These are phyloP conservation scores for Streblospio benedicti DNA, from an alignment of 1,140 invertebrate genomes.

Conservation along the genomic window DNA sequence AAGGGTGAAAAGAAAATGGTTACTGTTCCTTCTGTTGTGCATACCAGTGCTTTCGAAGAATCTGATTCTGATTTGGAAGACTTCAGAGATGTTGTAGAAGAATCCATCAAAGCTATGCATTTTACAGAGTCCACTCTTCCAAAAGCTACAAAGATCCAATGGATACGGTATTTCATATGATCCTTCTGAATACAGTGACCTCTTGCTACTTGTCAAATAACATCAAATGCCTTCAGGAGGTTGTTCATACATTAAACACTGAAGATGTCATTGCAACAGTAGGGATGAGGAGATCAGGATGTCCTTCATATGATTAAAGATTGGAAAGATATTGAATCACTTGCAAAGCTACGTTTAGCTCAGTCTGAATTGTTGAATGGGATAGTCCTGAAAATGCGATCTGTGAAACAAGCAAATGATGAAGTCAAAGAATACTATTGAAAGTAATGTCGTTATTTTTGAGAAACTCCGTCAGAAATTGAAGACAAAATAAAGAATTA, in stretches of 20 bases:
- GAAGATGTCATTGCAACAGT: too few relatives aligned
- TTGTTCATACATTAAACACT: constrained; percentile 47
- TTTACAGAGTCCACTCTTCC: constrained; percentile 53
- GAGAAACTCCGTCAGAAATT: too few relatives aligned
- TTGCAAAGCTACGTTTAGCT: too few relatives aligned
- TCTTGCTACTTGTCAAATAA: constrained; percentile 64
- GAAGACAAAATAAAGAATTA: too few relatives aligned
- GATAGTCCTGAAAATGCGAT: too few relatives aligned
- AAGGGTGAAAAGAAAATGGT: background rate
- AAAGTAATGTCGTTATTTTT: too few relatives aligned
- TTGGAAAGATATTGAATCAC: too few relatives aligned
- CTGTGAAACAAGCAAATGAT: too few relatives aligned
- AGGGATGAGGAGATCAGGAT: constrained; percentile 39
- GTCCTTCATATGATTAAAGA: constrained; percentile 42
- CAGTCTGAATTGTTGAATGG: too few relatives aligned
- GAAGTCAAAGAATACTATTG: too few relatives aligned
- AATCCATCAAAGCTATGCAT: constrained; percentile 52
- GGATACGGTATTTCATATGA: constrained; percentile 45
- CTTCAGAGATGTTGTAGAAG: constrained; percentile 52
- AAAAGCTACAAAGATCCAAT: constrained; percentile 41
- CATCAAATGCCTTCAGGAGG: constrained; percentile 57
- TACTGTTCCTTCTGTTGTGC: background rate
- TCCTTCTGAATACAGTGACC: constrained; percentile 58
- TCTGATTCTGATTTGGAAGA: constrained; percentile 61
- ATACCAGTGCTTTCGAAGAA: constrained; percentile 35